Evolutionary conservation across 2,888 invertebrate species (phyloP).

Genomic region (Alcis repandata): DNA sequence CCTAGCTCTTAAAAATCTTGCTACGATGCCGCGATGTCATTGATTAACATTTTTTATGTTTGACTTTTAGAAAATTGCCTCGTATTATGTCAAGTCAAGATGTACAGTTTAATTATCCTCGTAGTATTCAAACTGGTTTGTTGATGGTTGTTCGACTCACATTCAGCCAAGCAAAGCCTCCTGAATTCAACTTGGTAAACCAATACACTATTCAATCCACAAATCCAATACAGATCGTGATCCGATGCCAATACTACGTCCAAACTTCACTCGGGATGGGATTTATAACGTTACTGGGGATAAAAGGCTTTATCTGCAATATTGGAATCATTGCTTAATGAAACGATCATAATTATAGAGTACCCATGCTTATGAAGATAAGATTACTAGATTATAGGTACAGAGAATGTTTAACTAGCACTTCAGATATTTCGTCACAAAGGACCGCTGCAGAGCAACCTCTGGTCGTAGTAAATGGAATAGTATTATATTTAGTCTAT

Average conservation of each 20-base stretch:
- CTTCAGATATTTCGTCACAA: not conserved
- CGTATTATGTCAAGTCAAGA: not conserved
- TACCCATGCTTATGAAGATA: not conserved
- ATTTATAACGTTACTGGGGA: constrained; percentile 7
- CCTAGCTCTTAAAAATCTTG: too few relatives aligned
- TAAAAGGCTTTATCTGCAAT: constrained; percentile 6
- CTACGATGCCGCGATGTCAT: too few relatives aligned
- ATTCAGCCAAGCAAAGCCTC: not conserved
- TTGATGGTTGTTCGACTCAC: not conserved
- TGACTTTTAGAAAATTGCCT: too few relatives aligned
- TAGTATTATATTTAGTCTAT: not conserved
- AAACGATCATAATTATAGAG: constrained; percentile 10
- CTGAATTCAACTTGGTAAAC: not conserved
- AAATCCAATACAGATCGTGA: constrained; percentile 16
- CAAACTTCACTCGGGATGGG: constrained; percentile 1
- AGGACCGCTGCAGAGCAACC: not conserved
- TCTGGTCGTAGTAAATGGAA: not conserved
- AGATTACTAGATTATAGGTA: constrained; percentile 1
- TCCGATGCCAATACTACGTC: constrained; percentile 2
- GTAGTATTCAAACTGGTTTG: not conserved
- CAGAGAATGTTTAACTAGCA: not conserved
- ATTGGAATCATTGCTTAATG: constrained; percentile 8
- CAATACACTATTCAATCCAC: constrained; percentile 12
- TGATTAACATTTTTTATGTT: too few relatives aligned
- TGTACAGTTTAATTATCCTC: not conserved